Base-by-base conservation (phyloP, 1,140 invertebrate genomes). In the Cylas formicarius region DNA sequence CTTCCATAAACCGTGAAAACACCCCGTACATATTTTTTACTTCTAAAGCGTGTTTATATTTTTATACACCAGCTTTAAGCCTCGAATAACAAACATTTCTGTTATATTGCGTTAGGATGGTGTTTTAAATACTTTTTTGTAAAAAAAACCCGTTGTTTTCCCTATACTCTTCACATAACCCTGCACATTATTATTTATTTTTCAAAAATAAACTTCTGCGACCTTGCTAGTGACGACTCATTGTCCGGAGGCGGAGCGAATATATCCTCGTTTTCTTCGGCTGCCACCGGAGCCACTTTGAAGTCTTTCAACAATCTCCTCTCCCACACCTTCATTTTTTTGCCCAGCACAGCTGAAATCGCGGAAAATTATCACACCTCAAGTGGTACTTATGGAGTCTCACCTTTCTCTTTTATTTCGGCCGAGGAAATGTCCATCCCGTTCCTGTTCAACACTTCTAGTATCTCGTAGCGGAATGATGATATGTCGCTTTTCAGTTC, bases 401-500 rank as follows among this genome's bases (percentile, higher is more conserved):
- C 37, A 83, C 81, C 73, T 63, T 78, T 79, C 50, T 84, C 80
- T 57, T 80, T 81, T 13, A 71, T 75, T 49, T 81, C 75, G n/a
- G 75, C 77, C 2, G 70, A 75, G 2, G 75, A 77, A 0, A 85
- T 76, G 60, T 87, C 80, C 81, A 89, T 81, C 17, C 84, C 84
- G 53, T 86, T 88, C 59, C 69, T 77, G 35, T 77, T 73, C 19
- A 93, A 77, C 11, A 93, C 81, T 54, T 93, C 87, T 0, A 93
- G 67, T 44, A 94, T 72, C 64, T 93, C 88, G 59, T 82, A 88
- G 51, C 82, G 73, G 68, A 88, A 77, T 0, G 82, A 72, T 0
- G 82, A 84, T 11, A 94, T 82, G 53, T 93, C 89, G 57, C 84
- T 81, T 63, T 94, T 95, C 1, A 96, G 75, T 69, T 96, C 91